A percentile compares a stretch with the other conserved stretches of the same genome.
Conservation (phyloP, 2,797 vertebrate genomes). For the Notolepis coatsorum region DNA sequence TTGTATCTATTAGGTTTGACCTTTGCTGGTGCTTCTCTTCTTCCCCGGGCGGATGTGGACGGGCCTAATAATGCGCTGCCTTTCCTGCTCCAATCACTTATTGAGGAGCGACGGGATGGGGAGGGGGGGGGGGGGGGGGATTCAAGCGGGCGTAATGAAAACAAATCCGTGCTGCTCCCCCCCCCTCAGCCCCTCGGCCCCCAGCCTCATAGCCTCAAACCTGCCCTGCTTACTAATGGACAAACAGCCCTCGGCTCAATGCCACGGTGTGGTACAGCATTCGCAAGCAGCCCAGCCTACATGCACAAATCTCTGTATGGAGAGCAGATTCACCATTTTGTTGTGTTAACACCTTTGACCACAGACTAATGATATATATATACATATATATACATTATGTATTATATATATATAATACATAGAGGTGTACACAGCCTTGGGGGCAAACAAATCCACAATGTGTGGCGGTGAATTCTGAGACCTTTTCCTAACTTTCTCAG, state of each 20-base stretch:
- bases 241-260: neutral
- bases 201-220: constrained; percentile 19
- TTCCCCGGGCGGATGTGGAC: constrained; percentile 38
- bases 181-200: too few relatives aligned
- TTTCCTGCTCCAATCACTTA: constrained; percentile 69
- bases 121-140: neutral
- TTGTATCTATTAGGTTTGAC: constrained; percentile 65
- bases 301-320: too few relatives aligned
- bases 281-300: neutral
- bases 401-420: too few relatives aligned
- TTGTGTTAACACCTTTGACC: too few relatives aligned
- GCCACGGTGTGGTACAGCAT: constrained; percentile 9
- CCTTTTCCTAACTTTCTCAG: too few relatives aligned
- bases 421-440: too few relatives aligned
- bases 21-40: constrained; percentile 50
- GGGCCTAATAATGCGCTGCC: constrained; percentile 55
- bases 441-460: too few relatives aligned
- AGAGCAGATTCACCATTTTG: too few relatives aligned
- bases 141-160: constrained; percentile 24
- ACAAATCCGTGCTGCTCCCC: constrained; percentile 51
- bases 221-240: constrained; percentile 15
- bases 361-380: too few relatives aligned
- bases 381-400: too few relatives aligned
- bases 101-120: constrained; percentile 52
- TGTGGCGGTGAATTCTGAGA: too few relatives aligned